Evolutionary conservation across 1,140 invertebrate genomes (phyloP), one percentile per base, ranked within the genome.

Genomic region (Nixonia krombeini): DNA sequence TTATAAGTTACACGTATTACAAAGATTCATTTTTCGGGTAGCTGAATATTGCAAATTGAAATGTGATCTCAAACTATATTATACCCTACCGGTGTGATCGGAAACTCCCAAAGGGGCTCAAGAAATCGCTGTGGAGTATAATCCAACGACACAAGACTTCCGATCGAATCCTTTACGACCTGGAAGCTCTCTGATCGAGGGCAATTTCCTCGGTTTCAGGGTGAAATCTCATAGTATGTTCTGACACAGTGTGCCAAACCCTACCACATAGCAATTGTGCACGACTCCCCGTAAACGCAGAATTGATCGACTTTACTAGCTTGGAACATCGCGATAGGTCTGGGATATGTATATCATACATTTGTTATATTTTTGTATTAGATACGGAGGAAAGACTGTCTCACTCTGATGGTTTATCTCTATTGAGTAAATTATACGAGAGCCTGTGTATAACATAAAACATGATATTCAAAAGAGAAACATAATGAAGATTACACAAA

Each of bases 41-140:
- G 28, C 26, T 67, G 64, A 51, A 61, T 67, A 67, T 67, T 67
- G 64, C 57, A 67, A 67, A 67, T 67, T 67, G 64, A 67, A 67
- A 67, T 67, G 57, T 56, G 56, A 67, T 67, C 64, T 61, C 64
- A 52, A 57, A 67, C 51, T 61, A 52, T 61, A 61, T 67, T 61
- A 67, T 55, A 67, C 51, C 29, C 44, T 41, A 52, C 17, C 40
- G 47, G 51, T 41, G 57, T 41, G 57, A 67, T 67, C 57, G 40
- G 44, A 67, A 61, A 57, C 57, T 67, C 65, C 52, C 65, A 50
- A 59, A 58, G 65, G 57, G 17, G 44, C 38, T 58, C 28, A 38
- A 47, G 58, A 42, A 69, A 63, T 67, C 57, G 52, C 51, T 37
- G 44, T 26, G 26, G 21, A 41, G 46, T 52, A 67, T 69, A 69